Evolutionary conservation across 1,140 invertebrate genomes (phyloP).

Genomic region (Heliconius eleuchia): DNA sequence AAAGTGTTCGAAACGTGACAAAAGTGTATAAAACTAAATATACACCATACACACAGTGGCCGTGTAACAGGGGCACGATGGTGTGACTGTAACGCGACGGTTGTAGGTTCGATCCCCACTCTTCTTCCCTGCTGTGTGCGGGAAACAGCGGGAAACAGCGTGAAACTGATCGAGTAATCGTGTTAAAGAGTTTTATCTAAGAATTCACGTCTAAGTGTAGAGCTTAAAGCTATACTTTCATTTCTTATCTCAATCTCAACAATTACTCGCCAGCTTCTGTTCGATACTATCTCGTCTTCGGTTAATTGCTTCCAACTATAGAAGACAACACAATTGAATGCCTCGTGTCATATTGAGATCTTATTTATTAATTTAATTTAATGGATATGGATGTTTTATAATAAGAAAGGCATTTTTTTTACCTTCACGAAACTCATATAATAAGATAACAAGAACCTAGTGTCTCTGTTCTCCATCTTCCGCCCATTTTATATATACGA

Average conservation of each 20-base stretch:
- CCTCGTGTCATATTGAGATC: not conserved
- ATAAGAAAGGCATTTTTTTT: not conserved
- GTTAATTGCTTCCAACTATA: not conserved
- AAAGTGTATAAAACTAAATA: no score
- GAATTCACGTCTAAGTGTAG: not conserved
- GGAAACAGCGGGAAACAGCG: no score
- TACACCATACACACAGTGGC: no score
- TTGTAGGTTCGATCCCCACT: no score
- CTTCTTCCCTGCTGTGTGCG: no score
- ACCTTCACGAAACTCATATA: not conserved
- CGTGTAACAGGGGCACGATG: no score
- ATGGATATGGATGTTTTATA: not conserved
- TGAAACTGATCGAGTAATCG: no score
- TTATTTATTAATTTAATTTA: constrained; percentile 4
- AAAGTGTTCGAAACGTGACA: no score
- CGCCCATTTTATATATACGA: not conserved
- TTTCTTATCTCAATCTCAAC: not conserved
- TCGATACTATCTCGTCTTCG: not conserved
- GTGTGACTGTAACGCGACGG: no score
- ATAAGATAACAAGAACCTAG: not conserved
- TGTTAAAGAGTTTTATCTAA: no score
- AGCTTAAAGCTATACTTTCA: not conserved
- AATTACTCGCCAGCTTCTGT: constrained; percentile 6
- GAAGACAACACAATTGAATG: constrained; percentile 5
- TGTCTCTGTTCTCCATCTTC: not conserved